These are phyloP conservation scores for Drosophila atroscutellata DNA, from an alignment of 2,888 invertebrate species.

Conservation along the genomic window DNA sequence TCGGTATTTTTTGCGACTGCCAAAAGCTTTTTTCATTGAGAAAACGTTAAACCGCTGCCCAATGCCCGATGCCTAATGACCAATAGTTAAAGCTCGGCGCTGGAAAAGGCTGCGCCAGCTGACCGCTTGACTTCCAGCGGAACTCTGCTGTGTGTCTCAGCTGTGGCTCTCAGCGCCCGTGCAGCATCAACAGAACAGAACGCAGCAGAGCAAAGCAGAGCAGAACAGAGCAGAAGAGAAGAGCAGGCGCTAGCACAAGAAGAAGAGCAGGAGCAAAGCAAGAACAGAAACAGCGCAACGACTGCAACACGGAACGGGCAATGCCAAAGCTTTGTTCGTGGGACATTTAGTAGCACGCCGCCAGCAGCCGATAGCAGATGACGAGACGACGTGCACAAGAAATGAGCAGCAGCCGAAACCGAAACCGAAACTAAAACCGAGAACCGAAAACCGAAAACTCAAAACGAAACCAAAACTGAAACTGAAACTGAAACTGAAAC, in stretches of 20 bases:
- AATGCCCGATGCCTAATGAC: background rate
- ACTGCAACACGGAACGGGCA: slow-evolving; percentile 28
- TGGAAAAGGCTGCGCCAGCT: slow-evolving; percentile 53
- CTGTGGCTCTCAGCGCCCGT: slow-evolving; percentile 29
- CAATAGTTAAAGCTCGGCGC: slow-evolving; percentile 19
- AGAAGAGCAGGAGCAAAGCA: slow-evolving; percentile 24
- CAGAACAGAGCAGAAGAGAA: background rate
- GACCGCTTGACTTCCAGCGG: slow-evolving; percentile 41
- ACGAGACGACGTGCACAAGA: slow-evolving; percentile 63
- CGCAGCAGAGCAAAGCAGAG: background rate
- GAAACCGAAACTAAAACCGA: slow-evolving; percentile 35
- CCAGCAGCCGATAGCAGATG: slow-evolving; percentile 77
- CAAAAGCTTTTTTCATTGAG: slow-evolving; percentile 62
- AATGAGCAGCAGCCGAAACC: slow-evolving; percentile 35
- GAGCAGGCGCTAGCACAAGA: background rate
- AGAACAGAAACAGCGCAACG: slow-evolving; percentile 25
- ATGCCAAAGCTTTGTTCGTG: slow-evolving; percentile 29
- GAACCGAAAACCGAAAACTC: slow-evolving; percentile 19
- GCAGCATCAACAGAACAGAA: slow-evolving; percentile 8
- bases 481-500: slow-evolving; percentile 30
- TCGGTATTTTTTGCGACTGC: slow-evolving; percentile 1
- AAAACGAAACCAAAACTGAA: slow-evolving; percentile 28
- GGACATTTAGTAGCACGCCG: slow-evolving; percentile 66
- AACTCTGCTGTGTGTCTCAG: slow-evolving; percentile 33
- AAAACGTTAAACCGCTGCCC: slow-evolving; percentile 27